phyloP scores from a whole-genome alignment of 2,888 invertebrate genomes.

The Cancer borealis region DNA sequence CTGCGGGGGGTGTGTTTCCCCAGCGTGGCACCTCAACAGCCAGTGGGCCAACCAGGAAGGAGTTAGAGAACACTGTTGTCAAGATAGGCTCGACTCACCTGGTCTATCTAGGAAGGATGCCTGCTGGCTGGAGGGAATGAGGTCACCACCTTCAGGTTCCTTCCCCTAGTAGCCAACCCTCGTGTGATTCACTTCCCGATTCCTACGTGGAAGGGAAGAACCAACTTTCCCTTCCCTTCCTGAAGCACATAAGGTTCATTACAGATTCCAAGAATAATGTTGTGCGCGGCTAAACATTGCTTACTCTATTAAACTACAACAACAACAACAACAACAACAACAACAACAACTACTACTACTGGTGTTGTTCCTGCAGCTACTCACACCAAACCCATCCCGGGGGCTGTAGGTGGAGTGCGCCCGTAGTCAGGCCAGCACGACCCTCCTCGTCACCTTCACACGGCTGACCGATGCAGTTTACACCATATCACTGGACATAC shows the following conservation, averaged over 20 bases:
- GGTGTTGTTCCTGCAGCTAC: not conserved
- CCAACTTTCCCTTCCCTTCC: not conserved
- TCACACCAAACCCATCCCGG: not conserved
- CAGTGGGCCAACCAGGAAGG: not conserved
- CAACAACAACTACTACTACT: not conserved
- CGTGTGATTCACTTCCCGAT: not conserved
- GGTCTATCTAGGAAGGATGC: not conserved
- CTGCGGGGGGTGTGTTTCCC: not conserved
- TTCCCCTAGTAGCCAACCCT: not conserved
- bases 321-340: not conserved
- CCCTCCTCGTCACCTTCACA: not conserved
- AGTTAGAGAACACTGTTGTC: not conserved
- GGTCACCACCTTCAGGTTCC: not conserved
- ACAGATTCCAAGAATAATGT: not conserved
- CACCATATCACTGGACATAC: not conserved
- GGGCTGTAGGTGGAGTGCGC: not conserved
- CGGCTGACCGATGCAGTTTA: constrained; percentile 14
- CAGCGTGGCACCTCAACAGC: not conserved
- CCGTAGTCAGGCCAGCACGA: not conserved
- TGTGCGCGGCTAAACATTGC: not conserved
- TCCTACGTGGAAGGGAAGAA: not conserved
- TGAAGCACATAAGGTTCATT: not conserved
- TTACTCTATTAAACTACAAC: not conserved
- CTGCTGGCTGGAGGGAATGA: not conserved
- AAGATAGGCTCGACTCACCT: not conserved